Base-by-base conservation (phyloP, 2,113 vertebrate species). In the Rattus rattus region DNA sequence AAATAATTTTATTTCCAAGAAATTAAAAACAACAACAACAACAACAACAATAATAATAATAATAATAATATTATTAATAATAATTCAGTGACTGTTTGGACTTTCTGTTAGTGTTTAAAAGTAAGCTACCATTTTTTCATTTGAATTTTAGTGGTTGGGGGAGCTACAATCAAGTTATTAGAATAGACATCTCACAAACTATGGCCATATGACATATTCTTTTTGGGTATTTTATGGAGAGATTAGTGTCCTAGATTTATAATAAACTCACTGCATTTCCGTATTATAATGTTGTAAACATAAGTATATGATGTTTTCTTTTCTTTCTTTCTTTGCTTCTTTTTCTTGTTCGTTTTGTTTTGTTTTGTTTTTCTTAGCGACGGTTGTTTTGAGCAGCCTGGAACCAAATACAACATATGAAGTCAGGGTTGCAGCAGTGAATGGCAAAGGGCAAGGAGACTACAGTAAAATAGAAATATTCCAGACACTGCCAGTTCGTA, bases 361-460 rank as follows among this genome's bases (percentile, higher is more conserved):
- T 59, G 77, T 96, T 96, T 13, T 43, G 43, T 43, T 43, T 43
- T 70, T 97, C 94, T 63, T 96, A 99, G 99, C 99, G 91, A 99
- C 99, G 63, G 99, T 99, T 98, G 98, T 99, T 98, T 99, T 99
- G 95, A 99, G 98, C 86, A 99, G 98, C 94, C 98, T 99, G 98
- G 99, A 99, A 98, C 99, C 99, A 98, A 99, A 99, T 98, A 99
- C 99, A 0, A 99, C 99, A 2, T 99, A 99, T 4, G 99, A 99
- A 98, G 99, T 99, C 80, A 99, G 99, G 92, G 99, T 99, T 95
- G 99, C 99, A 26, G 99, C 99, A 30, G 99, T 99, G 94, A 99
- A 99, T 93, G 99, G 99, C 86, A 99, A 99, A 98, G 99, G 99
- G 3, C 99, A 99, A 99, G 99, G 99, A 39, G 99, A 99, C 91